Conservation (phyloP, 2,113 vertebrate genomes). For the Hymenochirus boettgeri region DNA sequence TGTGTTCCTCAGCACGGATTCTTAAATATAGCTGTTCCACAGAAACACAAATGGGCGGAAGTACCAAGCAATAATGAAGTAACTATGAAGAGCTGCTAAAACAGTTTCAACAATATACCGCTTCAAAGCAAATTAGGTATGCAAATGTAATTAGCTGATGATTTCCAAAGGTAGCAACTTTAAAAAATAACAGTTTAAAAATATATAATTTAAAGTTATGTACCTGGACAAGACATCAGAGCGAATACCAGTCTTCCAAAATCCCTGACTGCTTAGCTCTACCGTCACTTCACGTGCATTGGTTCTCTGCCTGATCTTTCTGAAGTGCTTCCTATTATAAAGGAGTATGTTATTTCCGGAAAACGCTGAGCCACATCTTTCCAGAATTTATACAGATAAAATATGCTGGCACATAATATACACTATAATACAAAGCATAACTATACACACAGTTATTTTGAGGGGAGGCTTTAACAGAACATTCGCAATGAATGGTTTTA, state of each 20-base stretch:
- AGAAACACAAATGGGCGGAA: background rate
- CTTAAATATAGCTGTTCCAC: constrained; percentile 13
- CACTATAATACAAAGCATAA: too few species aligned
- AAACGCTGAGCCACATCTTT: background rate
- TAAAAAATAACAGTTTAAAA: background rate
- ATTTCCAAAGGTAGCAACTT: too few species aligned
- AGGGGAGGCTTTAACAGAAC: too few species aligned
- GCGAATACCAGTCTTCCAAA: constrained; percentile 97
- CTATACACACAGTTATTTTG: too few species aligned
- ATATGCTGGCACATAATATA: too few species aligned
- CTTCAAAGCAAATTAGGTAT: background rate
- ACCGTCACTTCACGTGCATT: constrained; percentile 97
- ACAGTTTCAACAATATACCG: background rate
- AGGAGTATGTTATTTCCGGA: constrained; percentile 34
- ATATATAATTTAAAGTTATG: constrained; percentile 19
- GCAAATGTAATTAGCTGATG: background rate
- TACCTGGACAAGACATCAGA: constrained; percentile 98
- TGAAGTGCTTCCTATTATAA: constrained; percentile 91
- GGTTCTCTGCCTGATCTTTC: constrained; percentile 97
- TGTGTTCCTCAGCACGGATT: constrained; percentile 15
- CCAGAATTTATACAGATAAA: background rate
- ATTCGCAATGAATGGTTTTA: too few species aligned
- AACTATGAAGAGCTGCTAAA: background rate
- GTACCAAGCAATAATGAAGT: background rate
- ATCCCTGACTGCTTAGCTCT: constrained; percentile 95